Conservation (phyloP, 2,797 vertebrate species). For the Varecia variegata region DNA sequence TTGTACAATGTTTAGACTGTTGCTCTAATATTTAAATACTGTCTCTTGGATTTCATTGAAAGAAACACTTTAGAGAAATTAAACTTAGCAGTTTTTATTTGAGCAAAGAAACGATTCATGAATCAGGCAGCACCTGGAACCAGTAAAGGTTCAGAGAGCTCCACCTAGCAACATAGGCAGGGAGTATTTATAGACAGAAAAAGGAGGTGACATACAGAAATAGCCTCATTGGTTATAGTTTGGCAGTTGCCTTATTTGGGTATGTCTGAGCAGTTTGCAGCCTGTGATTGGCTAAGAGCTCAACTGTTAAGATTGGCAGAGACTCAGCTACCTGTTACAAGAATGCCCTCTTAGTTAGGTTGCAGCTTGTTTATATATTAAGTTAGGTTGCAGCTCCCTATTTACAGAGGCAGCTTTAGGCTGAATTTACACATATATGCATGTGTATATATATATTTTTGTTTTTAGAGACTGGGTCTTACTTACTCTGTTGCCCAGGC, state of each 20-base stretch:
- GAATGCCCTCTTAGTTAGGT: not conserved
- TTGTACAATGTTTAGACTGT: not conserved
- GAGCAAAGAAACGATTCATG: not conserved
- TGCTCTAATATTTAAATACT: not conserved
- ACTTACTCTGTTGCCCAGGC: too few species aligned
- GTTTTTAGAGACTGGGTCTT: too few species aligned
- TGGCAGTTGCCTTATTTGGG: not conserved
- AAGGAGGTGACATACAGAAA: not conserved
- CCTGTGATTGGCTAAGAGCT: not conserved
- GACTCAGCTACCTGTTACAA: not conserved
- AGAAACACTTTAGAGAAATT: not conserved
- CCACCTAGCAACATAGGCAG: not conserved
- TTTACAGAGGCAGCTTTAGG: not conserved
- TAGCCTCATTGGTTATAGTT: not conserved
- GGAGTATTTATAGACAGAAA: not conserved
- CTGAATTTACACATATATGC: not conserved
- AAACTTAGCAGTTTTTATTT: not conserved
- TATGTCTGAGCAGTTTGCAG: not conserved
- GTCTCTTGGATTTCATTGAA: not conserved
- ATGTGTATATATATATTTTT: not conserved
- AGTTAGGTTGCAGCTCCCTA: not conserved
- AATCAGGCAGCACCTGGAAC: not conserved
- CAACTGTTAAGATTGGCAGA: not conserved
- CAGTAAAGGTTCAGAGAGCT: not conserved
- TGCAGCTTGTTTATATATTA: not conserved